phyloP scores from a whole-genome alignment of 2,888 invertebrate species.

The Hydropsyche betteni region DNA sequence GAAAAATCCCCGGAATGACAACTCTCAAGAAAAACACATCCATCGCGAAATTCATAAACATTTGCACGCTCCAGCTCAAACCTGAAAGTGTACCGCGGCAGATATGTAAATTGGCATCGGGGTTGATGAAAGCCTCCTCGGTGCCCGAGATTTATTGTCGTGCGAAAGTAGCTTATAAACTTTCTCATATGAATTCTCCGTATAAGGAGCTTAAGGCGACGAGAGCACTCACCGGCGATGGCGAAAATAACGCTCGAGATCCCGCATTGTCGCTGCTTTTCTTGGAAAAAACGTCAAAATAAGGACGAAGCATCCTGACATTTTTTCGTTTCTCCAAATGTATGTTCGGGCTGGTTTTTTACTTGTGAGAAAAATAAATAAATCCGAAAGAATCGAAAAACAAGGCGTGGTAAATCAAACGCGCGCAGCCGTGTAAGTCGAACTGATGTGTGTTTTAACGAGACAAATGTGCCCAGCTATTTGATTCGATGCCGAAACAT shows the following conservation, averaged over 20 bases:
- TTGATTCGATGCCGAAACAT: neutral
- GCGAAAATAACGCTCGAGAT: slow-evolving; percentile 5
- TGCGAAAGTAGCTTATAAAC: slow-evolving; percentile 22
- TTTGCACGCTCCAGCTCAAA: too few relatives aligned
- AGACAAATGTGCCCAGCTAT: slow-evolving; percentile 17
- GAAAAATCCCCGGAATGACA: neutral
- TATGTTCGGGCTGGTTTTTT: too few relatives aligned
- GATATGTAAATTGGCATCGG: slow-evolving; percentile 7
- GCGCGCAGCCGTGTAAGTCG: slow-evolving; percentile 16
- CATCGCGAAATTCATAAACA: neutral
- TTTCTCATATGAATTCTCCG: slow-evolving; percentile 7
- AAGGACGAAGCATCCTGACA: too few relatives aligned
- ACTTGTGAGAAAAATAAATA: too few relatives aligned
- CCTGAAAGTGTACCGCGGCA: too few relatives aligned
- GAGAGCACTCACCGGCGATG: slow-evolving; percentile 19
- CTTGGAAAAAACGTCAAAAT: too few relatives aligned
- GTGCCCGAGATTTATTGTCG: slow-evolving; percentile 1
- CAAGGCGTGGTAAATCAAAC: slow-evolving; percentile 12
- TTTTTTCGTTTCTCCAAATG: too few relatives aligned
- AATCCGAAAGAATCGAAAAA: neutral
- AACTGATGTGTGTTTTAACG: slow-evolving; percentile 26
- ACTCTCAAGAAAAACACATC: slow-evolving; percentile 6
- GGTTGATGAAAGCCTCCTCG: neutral
- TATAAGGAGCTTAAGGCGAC: slow-evolving; percentile 13
- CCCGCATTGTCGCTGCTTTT: neutral